Base-by-base conservation (phyloP, 2,888 invertebrate species). In the Phragmatobia fuliginosa region DNA sequence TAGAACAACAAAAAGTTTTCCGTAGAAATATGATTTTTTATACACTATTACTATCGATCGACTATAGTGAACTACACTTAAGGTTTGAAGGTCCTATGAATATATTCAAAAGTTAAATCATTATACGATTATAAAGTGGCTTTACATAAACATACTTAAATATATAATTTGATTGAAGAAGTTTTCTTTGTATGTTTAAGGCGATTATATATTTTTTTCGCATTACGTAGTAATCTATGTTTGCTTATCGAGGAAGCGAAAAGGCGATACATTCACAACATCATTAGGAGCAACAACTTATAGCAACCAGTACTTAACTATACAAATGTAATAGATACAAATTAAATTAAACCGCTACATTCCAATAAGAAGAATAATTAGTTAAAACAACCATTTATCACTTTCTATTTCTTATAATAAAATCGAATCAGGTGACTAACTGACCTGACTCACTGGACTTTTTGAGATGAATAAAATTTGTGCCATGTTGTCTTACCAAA, bases 381-480 rank as follows among this genome's bases (percentile, higher is more conserved):
- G 41, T 38, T 8, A 0, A 49, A n/a, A 61, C 33, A 66, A 38
- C 18, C 61, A 67, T 67, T 25, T 32, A 49, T 62, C 62, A 67
- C 62, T 67, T 67, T 67, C 67, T 67, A 67, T 67, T 67, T 67
- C 62, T 31, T 21, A 52, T 36, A 28, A 66, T 36, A 21, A 52
- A 62, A 28, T 62, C 32, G 21, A 61, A 36, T 62, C 49, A 45
- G 6, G 25, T 31, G 28, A 62, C 67, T n/a, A 25, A 62, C 69
- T 76, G 73, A 73, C 77, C 76, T 71, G 69, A 49, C 66, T 76
- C 66, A 68, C 67, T 71, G 38, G 25, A n/a, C 28, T 36, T 59
- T 58, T 59, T 31, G 16, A 38, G 31, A n/a, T 21, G 21, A 60
- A 59, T 56, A 59, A 28, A 68, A 32, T 59, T 45, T 49, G 59